Evolutionary conservation across 1,140 invertebrate genomes (phyloP).

Genomic region (Calycopis cecrops): DNA sequence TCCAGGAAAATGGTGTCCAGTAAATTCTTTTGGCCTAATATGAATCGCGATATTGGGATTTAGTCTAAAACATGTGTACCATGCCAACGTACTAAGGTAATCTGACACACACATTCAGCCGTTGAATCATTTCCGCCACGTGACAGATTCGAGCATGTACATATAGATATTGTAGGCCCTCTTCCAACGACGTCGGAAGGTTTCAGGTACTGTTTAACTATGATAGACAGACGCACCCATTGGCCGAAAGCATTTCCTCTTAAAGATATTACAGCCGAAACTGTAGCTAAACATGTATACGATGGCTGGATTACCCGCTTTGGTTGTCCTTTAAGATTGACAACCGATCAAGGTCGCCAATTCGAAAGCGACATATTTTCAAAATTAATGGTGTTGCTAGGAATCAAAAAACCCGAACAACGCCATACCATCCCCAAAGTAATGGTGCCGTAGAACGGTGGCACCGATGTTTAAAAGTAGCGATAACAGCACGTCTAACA

Average conservation of each 20-base stretch:
- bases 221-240: constrained; percentile 2
- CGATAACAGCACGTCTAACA: too few relatives aligned
- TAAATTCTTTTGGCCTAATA: too few relatives aligned
- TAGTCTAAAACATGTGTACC: too few relatives aligned
- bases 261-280: neutral
- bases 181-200: neutral
- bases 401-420: too few relatives aligned
- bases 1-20: too few relatives aligned
- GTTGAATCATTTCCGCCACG: neutral
- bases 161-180: constrained; percentile 5
- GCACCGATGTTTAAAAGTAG: too few relatives aligned
- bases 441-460: too few relatives aligned
- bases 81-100: neutral
- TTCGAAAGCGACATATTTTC: neutral
- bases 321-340: neutral
- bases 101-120: neutral
- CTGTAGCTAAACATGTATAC: constrained; percentile 1
- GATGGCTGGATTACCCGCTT: neutral
- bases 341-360: neutral
- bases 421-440: too few relatives aligned
- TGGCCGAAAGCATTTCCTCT: constrained; percentile 2
- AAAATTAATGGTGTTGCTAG: too few relatives aligned
- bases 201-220: neutral
- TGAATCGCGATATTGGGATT: too few relatives aligned
- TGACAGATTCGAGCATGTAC: constrained; percentile 1